phyloP scores from a whole-genome alignment of 2,888 invertebrate genomes.

The Pristionchus exspectatus region DNA sequence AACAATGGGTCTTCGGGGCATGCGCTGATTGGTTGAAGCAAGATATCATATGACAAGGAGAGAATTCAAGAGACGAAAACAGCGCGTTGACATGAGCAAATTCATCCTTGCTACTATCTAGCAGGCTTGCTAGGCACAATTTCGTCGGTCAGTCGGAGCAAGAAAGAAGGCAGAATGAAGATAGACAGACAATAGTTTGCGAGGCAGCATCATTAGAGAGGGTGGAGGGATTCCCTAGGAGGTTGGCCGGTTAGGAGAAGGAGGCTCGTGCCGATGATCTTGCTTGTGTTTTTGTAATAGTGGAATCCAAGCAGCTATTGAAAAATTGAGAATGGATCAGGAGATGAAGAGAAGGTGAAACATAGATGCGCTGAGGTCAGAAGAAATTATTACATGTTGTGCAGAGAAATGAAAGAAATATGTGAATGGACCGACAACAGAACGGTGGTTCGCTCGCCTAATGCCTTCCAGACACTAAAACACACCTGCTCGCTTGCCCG shows the following conservation, averaged over 20 bases:
- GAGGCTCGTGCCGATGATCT: not conserved
- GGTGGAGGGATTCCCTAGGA: not conserved
- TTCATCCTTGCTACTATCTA: too few relatives aligned
- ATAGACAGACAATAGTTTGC: not conserved
- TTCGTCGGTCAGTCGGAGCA: not conserved
- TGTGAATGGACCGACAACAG: too few relatives aligned
- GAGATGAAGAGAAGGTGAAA: not conserved
- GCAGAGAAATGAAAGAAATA: too few relatives aligned
- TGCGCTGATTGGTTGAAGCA: too few relatives aligned
- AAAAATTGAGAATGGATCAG: not conserved
- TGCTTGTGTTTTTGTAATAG: too few relatives aligned
- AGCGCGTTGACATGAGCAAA: not conserved
- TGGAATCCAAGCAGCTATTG: not conserved
- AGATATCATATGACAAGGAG: not conserved
- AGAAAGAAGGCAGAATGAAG: not conserved
- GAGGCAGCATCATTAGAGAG: not conserved
- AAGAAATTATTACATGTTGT: too few relatives aligned
- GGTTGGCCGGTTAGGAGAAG: not conserved
- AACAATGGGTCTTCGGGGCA: too few relatives aligned
- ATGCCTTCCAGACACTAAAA: not conserved
- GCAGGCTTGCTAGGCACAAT: not conserved
- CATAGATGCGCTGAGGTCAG: too few relatives aligned
- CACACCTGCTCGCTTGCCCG: constrained; percentile 2
- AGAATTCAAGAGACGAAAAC: not conserved
- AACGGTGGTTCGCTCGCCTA: too few relatives aligned